Evolutionary conservation across 2,797 vertebrate species (phyloP).

Genomic region (Lates japonicus): DNA sequence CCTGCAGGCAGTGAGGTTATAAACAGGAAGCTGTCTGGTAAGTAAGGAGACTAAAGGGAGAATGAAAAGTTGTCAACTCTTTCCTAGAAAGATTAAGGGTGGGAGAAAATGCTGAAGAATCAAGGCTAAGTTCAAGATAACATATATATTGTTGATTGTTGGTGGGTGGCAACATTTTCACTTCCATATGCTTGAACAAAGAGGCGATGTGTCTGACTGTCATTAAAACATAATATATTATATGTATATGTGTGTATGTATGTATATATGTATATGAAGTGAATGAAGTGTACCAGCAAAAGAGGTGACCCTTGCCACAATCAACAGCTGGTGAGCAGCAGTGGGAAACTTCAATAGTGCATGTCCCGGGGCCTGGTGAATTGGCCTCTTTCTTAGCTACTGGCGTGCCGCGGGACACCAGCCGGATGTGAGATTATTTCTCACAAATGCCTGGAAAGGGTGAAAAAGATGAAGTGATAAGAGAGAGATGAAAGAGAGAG

Average conservation of each 20-base stretch:
- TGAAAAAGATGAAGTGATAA: not conserved
- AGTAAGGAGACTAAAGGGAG: conserved; percentile 2
- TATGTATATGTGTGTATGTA: too few relatives aligned
- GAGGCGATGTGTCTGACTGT: not conserved
- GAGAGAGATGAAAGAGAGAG: not conserved
- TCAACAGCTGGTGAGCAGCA: conserved; percentile 97
- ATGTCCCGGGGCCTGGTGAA: conserved; percentile 93
- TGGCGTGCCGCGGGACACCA: conserved; percentile 96
- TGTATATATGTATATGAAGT: too few relatives aligned
- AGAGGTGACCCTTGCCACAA: conserved; percentile 98
- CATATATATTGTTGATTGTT: not conserved
- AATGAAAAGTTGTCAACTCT: not conserved
- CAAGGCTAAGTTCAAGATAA: not conserved
- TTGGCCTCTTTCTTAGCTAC: conserved; percentile 96
- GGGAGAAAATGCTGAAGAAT: not conserved
- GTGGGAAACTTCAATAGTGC: conserved; percentile 92
- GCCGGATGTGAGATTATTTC: conserved; percentile 98
- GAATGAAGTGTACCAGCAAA: conserved; percentile 93
- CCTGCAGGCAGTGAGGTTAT: conserved; percentile 79
- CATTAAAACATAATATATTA: not conserved
- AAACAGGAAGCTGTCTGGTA: conserved; percentile 17
- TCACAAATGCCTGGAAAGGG: conserved; percentile 94
- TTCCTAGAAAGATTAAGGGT: not conserved
- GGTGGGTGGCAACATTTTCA: not conserved
- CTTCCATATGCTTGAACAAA: not conserved